A percentile compares a stretch with the other conserved stretches of the same genome.
Conservation (phyloP, 2,888 invertebrate species). For the Nephrotoma appendiculata region DNA sequence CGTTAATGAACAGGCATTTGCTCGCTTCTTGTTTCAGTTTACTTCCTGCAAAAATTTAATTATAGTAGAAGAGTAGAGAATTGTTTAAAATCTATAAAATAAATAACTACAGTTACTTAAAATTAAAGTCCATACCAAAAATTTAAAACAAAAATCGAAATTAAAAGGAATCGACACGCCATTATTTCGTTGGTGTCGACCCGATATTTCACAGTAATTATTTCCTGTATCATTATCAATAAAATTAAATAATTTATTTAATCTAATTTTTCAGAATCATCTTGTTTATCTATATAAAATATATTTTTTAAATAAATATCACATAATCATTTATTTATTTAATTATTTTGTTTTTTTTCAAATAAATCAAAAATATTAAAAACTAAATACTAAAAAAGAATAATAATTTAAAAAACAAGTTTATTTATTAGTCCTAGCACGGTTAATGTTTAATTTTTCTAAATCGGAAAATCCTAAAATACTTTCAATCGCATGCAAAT, state of each 20-base stretch:
- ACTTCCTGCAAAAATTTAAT: not conserved
- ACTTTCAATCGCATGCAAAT: constrained; percentile 80
- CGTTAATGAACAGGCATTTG: not conserved
- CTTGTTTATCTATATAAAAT: not conserved
- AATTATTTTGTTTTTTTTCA: not conserved
- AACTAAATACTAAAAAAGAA: not conserved
- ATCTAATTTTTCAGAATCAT: not conserved
- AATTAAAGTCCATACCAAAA: not conserved
- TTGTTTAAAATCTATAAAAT: not conserved
- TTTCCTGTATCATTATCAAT: not conserved
- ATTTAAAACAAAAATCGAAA: not conserved
- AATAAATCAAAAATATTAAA: not conserved
- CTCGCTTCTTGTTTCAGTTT: not conserved
- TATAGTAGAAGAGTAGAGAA: not conserved
- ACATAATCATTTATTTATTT: not conserved
- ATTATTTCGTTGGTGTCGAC: not conserved
- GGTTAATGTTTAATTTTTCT: constrained; percentile 67
- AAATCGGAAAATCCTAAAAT: constrained; percentile 75
- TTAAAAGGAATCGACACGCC: not conserved
- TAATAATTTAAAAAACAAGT: not conserved
- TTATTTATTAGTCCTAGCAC: constrained; percentile 39
- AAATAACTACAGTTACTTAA: not conserved
- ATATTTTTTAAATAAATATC: not conserved
- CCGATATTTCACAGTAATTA: not conserved
- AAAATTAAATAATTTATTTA: not conserved